Evolutionary conservation across 1,140 invertebrate genomes (phyloP), one percentile per base, ranked within the genome.

Genomic region (Anoplolepis gracilipes): DNA sequence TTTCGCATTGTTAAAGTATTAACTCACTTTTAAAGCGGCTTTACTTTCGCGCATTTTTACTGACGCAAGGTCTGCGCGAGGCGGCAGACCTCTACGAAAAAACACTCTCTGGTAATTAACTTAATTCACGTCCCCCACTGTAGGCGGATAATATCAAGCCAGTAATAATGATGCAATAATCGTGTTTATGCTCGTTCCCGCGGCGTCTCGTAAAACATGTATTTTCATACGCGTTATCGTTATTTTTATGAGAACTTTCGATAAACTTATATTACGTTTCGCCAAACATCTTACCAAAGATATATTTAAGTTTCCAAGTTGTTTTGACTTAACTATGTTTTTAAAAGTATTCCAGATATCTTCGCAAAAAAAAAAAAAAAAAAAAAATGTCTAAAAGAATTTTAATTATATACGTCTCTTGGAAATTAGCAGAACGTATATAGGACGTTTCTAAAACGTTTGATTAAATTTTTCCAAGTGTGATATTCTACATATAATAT

Each of bases 21-120:
- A 88, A 89, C 85, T 89, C 39, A 86, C 88, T 89, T 89, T 88
- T 88, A 62, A 86, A 88, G 76, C 84, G 30, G 70, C 72, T 86
- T 82, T 81, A 79, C 70, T 55, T 25, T 36, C 39, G 78, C 57
- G 7, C 46, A 59, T 53, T 75, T 82, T 75, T 55, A 25, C 19
- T 30, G 46, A 49, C 33, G 49, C 6, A 22, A 75, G 67, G 64
- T 61, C 36, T 70, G 13, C 22, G 57, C n/a, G 7, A 28, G n/a
- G 28, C 42, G 70, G 39, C 70, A 10, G 39, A 42, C 39, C 39
- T 42, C 39, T 42, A 75, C 69, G 59, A 22, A 25, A 36, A 49
- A 69, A 62, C 42, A 59, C 53, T 59, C 78, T 39, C 65, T 36
- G 49, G 39, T 82, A 82, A 82, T 82, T 82, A 73, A 72, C 67